These are phyloP conservation scores for Aphaenogaster floridana DNA, from an alignment of 1,140 invertebrate species.

Conservation along the genomic window DNA sequence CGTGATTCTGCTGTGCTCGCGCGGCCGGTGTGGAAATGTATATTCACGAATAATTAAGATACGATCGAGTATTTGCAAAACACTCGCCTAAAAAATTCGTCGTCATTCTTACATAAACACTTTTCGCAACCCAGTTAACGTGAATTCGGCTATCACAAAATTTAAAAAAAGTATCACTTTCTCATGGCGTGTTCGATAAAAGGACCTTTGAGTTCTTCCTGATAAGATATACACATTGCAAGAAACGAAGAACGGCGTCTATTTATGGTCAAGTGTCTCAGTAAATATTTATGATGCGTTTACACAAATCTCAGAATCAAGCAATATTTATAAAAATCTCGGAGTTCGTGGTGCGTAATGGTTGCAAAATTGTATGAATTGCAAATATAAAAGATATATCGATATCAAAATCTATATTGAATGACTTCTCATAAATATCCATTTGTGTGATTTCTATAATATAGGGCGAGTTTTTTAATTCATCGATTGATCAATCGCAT, in stretches of 20 bases:
- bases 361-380: background rate
- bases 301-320: background rate
- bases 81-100: background rate
- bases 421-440: slow-evolving; percentile 3
- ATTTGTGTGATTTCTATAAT: background rate
- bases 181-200: background rate
- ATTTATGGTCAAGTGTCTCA: background rate
- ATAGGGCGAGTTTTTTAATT: background rate
- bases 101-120: background rate
- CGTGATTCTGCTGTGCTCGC: background rate
- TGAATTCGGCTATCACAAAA: background rate
- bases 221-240: background rate
- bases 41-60: background rate
- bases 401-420: background rate
- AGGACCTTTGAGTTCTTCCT: background rate
- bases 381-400: background rate
- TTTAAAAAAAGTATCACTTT: background rate
- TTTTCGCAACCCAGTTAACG: background rate
- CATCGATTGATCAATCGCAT: too few relatives aligned
- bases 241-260: background rate
- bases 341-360: background rate
- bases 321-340: background rate
- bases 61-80: background rate
- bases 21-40: background rate
- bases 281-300: background rate